phyloP scores from a whole-genome alignment of 2,113 vertebrate species.

The Engystomops pustulosus region DNA sequence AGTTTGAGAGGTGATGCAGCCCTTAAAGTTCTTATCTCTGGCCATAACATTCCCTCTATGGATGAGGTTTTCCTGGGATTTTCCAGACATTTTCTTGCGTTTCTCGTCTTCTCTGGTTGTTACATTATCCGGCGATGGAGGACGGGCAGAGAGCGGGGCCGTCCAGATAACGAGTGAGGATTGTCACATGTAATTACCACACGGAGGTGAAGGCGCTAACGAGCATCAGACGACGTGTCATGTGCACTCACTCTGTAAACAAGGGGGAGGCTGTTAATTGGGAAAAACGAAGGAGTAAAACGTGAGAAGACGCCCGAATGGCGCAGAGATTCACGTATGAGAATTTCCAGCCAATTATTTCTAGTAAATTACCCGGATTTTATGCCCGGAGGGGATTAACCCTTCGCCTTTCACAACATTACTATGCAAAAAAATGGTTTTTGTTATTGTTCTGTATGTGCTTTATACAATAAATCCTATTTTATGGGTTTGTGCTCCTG shows the following conservation, averaged over 20 bases:
- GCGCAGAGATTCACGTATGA: not conserved
- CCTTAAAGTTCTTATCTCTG: too few species aligned
- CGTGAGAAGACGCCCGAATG: too few species aligned
- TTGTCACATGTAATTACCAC: conserved; percentile 19
- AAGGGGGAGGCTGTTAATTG: not conserved
- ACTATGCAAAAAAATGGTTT: too few species aligned
- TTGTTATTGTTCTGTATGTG: too few species aligned
- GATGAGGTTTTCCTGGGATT: not conserved
- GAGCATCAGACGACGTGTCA: not conserved
- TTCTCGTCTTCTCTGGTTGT: not conserved
- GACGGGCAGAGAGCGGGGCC: not conserved
- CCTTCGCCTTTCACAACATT: too few species aligned
- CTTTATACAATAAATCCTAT: too few species aligned
- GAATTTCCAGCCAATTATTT: too few species aligned
- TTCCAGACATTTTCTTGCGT: not conserved
- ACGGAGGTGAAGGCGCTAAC: not conserved
- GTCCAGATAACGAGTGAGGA: not conserved
- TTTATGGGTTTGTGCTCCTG: too few species aligned
- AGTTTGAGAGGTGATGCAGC: too few species aligned
- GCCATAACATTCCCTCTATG: too few species aligned
- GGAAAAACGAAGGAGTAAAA: not conserved
- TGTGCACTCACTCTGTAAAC: not conserved
- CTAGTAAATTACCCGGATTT: too few species aligned
- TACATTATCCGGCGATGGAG: not conserved
- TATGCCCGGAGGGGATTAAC: too few species aligned